A percentile compares a stretch with the other conserved stretches of the same genome.
These are phyloP conservation scores for Diadegma fenestrale DNA, from an alignment of 2,888 invertebrate genomes.

Conservation along the genomic window DNA sequence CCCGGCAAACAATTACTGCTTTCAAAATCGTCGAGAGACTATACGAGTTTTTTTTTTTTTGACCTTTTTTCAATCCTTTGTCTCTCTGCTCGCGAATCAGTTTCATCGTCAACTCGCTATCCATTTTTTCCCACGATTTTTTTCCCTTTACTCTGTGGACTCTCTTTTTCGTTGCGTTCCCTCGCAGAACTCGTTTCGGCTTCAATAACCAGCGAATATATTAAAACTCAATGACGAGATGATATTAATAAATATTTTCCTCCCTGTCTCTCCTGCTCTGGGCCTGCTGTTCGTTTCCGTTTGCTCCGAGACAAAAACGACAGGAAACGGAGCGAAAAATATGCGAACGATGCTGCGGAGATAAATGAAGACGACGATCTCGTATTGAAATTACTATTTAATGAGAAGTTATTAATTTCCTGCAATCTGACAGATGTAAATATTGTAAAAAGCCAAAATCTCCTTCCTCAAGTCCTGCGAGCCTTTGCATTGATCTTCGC, in stretches of 20 bases:
- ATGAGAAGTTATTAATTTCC: slow-evolving; percentile 24
- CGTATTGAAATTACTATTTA: slow-evolving; percentile 42
- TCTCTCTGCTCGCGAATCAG: slow-evolving; percentile 12
- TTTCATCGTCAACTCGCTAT: slow-evolving; percentile 14
- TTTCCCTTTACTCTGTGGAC: slow-evolving; percentile 25
- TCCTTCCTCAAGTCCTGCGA: background rate
- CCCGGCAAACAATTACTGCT: slow-evolving; percentile 32
- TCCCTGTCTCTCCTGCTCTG: background rate
- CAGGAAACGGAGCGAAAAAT: slow-evolving; percentile 16
- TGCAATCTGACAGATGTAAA: background rate
- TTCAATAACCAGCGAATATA: slow-evolving; percentile 24
- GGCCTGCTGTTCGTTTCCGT: too few relatives aligned
- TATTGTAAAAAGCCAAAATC: background rate
- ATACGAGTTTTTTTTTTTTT: slow-evolving; percentile 10
- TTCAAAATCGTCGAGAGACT: slow-evolving; percentile 26
- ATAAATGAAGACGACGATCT: slow-evolving; percentile 26
- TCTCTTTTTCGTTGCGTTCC: slow-evolving; percentile 1
- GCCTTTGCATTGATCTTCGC: background rate
- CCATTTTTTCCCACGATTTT: slow-evolving; percentile 21
- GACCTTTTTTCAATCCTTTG: slow-evolving; percentile 14
- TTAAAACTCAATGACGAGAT: slow-evolving; percentile 55
- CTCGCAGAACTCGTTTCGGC: background rate
- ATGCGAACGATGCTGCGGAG: slow-evolving; percentile 32
- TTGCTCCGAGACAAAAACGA: background rate
- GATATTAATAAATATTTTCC: slow-evolving; percentile 59